Evolutionary conservation across 2,888 invertebrate genomes (phyloP), one percentile per base, ranked within the genome.

Genomic region (Stenurella melanura): DNA sequence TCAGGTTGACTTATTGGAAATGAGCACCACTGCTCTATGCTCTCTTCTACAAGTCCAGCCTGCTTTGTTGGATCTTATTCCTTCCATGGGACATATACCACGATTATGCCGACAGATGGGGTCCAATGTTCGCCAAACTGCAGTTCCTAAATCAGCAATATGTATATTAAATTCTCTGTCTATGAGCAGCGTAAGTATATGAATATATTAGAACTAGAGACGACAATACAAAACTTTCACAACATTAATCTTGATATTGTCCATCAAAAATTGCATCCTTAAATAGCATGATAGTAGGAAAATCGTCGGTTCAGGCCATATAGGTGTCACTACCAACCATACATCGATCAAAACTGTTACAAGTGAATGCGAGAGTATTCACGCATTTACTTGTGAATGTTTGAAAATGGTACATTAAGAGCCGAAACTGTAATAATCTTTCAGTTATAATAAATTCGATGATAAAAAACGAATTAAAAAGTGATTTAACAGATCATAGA

Each of bases 161-260:
- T 93, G 96, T 84, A 94, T 99, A 85, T 91, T 98, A 78, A 95
- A 97, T 87, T 96, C 97, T 80, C 90, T 98, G 72, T 95, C 97
- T 10, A 92, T 93, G 75, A 96, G 95, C 83, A 96, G 95, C 91
- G 96, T 97, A 87, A 88, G 90, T 89, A 73, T 12, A 1, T 63
- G 9, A 54, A 19, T 26, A 38, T 50, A 68, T 34, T 71, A 75
- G 74, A 26, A 26, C 2, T 34, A 34, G 30, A 34, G 3, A 9
- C 7, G 9, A 9, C 30, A 34, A 0, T 34, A 7, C 6, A 7
- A 6, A 9, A 34, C 9, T 34, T 34, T 9, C n/a, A 54, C 17
- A n/a, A 54, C 0, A 54, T 26, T 26, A 26, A 26, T 26, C 21
- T 4, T 26, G 21, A 26, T 26, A 26, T n/a, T n/a, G n/a, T n/a